Evolutionary conservation across 1,140 invertebrate species (phyloP).

Genomic region (Drosophila serrata): DNA sequence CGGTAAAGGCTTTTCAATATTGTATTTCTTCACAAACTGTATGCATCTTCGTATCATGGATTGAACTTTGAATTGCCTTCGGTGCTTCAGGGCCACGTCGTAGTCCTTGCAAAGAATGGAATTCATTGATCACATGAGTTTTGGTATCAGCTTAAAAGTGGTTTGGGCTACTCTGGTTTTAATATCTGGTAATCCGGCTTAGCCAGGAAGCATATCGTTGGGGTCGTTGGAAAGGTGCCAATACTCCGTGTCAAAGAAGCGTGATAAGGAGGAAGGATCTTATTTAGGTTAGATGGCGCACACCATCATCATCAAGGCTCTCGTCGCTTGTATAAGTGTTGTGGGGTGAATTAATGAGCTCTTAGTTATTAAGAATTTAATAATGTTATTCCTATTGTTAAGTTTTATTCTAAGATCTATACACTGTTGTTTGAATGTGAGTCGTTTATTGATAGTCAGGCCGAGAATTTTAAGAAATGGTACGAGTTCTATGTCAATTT

Average conservation of each 20-base stretch:
- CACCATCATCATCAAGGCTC: conserved; percentile 25
- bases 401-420: conserved; percentile 11
- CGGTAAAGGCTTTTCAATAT: background rate
- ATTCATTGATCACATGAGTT: too few species aligned
- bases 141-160: too few species aligned
- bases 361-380: too few species aligned
- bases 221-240: conserved; percentile 15
- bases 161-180: conserved; percentile 13
- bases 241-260: conserved; percentile 10
- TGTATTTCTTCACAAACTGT: background rate
- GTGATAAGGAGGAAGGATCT: conserved; percentile 14
- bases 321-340: too few species aligned
- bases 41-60: conserved; percentile 9
- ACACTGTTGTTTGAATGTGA: too few species aligned
- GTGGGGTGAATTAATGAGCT: too few species aligned
- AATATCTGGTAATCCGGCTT: conserved; percentile 18
- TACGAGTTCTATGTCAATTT: conserved; percentile 5
- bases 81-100: background rate
- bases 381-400: conserved; percentile 23
- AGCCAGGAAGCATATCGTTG: conserved; percentile 8
- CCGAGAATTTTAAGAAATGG: too few species aligned
- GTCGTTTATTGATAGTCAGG: too few species aligned
- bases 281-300: conserved; percentile 1
- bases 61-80: too few species aligned
- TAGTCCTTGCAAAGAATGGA: background rate